phyloP scores from a whole-genome alignment of 2,888 invertebrate species.

The Uropetala carovei region DNA sequence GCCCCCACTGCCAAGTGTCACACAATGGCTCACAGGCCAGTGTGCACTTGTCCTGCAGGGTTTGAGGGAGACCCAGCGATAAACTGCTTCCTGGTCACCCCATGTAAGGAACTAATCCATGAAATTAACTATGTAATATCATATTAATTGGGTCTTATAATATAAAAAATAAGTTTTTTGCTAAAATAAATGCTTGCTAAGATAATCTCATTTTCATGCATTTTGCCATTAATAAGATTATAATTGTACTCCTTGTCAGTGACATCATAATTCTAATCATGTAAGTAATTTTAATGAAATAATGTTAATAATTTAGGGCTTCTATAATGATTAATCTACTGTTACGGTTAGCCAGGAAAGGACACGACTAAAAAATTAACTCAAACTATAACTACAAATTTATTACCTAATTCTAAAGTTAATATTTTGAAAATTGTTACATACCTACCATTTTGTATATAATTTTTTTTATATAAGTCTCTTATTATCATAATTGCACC shows the following conservation, averaged over 20 bases:
- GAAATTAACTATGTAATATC: not conserved
- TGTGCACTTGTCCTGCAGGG: slow-evolving; percentile 83
- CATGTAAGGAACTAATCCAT: slow-evolving; percentile 81
- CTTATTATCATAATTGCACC: slow-evolving; percentile 40
- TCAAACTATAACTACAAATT: not conserved
- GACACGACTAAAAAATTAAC: not conserved
- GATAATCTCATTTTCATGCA: not conserved
- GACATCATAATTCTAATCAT: not conserved
- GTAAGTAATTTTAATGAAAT: not conserved
- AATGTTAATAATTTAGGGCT: not conserved
- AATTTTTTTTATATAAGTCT: not conserved
- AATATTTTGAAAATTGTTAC: not conserved
- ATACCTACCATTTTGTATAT: not conserved
- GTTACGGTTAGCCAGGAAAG: not conserved
- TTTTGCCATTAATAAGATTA: not conserved
- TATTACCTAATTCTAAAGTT: not conserved
- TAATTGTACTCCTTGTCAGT: not conserved
- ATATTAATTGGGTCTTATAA: not conserved
- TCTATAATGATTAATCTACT: slow-evolving; percentile 8
- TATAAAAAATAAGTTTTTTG: not conserved
- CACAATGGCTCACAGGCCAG: slow-evolving; percentile 72
- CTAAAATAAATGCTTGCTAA: not conserved
- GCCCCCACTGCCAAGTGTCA: slow-evolving; percentile 73
- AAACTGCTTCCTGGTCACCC: slow-evolving; percentile 85
- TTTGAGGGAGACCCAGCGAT: slow-evolving; percentile 89